Conservation (phyloP, 2,888 invertebrate species). For the Agrochola litura region DNA sequence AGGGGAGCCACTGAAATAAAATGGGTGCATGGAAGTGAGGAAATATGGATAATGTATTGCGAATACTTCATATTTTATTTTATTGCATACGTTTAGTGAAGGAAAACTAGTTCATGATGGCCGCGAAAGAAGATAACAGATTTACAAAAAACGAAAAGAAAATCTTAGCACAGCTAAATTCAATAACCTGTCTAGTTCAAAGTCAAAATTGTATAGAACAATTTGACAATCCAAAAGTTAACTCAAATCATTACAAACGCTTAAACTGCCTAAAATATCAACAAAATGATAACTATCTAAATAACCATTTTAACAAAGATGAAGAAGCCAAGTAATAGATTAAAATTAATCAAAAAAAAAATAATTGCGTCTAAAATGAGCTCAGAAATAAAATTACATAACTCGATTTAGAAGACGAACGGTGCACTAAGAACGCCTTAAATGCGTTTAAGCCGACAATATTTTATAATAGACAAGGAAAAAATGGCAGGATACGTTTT, state of each 20-base stretch:
- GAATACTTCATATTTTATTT: conserved; percentile 20
- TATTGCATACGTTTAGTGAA: conserved; percentile 29
- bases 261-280: conserved; percentile 2
- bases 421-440: conserved; percentile 43
- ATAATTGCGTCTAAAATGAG: conserved; percentile 31
- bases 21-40: conserved; percentile 49
- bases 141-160: not conserved
- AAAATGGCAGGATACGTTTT: conserved; percentile 10
- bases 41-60: conserved; percentile 39
- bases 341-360: conserved; percentile 49
- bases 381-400: conserved; percentile 43
- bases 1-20: conserved; percentile 55
- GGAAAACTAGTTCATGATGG: not conserved
- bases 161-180: not conserved
- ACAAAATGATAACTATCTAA: conserved; percentile 7
- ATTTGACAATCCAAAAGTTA: not conserved
- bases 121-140: not conserved
- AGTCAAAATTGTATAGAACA: not conserved
- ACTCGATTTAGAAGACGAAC: conserved; percentile 52
- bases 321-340: conserved; percentile 37
- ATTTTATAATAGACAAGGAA: conserved; percentile 21
- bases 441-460: conserved; percentile 46
- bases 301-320: conserved; percentile 6
- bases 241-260: not conserved
- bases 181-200: not conserved